phyloP scores from a whole-genome alignment of 2,797 vertebrate species.

The Cygnus olor region DNA sequence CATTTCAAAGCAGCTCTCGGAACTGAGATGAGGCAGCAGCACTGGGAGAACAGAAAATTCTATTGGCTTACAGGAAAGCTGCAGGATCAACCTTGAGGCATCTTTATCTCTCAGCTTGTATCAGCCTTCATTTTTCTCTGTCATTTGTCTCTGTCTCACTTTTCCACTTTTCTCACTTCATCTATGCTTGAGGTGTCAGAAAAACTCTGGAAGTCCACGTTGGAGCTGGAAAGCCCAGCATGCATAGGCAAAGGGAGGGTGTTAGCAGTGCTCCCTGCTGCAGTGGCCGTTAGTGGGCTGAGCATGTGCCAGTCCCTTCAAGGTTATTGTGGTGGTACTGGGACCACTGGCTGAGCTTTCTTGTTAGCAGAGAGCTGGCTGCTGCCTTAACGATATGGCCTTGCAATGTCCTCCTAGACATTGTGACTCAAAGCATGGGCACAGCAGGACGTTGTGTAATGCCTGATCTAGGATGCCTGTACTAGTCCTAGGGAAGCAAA shows the following conservation, averaged over 20 bases:
- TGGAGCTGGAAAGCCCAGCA: background rate
- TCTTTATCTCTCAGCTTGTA: constrained; percentile 21
- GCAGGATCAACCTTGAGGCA: background rate
- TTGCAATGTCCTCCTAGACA: background rate
- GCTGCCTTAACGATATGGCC: background rate
- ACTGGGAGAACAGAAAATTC: background rate
- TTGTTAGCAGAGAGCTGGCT: background rate
- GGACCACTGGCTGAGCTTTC: background rate
- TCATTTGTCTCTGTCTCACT: background rate
- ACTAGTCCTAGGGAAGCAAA: background rate
- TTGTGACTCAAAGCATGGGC: background rate
- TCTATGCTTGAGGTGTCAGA: background rate
- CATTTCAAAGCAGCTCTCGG: background rate
- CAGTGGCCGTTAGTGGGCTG: background rate
- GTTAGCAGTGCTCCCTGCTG: background rate
- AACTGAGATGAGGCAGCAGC: background rate
- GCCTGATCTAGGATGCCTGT: background rate
- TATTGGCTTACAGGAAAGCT: background rate
- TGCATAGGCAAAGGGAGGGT: background rate
- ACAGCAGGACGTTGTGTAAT: background rate
- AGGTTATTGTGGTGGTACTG: background rate
- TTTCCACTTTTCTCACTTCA: background rate
- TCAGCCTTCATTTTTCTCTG: constrained; percentile 16
- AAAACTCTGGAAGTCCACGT: background rate
- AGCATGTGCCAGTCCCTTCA: background rate